Conservation (phyloP, 2,888 invertebrate species). For the Torymus auratus region DNA sequence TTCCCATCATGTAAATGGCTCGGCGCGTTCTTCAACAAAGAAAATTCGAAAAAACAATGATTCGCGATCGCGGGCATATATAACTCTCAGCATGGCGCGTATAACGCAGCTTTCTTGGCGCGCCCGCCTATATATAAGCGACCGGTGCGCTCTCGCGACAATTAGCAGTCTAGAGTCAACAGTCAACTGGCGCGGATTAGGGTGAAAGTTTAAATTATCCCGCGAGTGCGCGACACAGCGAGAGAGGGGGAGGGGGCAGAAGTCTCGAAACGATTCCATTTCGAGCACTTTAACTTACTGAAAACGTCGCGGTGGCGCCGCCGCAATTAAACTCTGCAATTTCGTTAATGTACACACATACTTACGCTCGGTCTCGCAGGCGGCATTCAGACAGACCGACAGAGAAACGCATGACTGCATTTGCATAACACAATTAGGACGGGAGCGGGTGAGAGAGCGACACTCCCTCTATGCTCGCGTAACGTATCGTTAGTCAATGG, state of each 20-base stretch:
- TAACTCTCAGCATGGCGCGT: background rate
- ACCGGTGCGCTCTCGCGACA: background rate
- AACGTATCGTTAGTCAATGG: constrained; percentile 52
- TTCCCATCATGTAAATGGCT: constrained; percentile 22
- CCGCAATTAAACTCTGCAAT: constrained; percentile 49
- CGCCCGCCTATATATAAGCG: too few relatives aligned
- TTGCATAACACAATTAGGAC: constrained; percentile 55
- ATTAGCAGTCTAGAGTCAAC: constrained; percentile 46
- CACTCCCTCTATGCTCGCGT: background rate
- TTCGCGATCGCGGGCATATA: background rate
- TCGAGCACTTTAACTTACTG: constrained; percentile 41
- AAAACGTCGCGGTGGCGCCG: constrained; percentile 21
- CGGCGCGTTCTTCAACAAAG: background rate
- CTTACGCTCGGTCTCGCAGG: background rate
- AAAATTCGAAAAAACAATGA: constrained; percentile 5
- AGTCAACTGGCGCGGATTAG: constrained; percentile 25
- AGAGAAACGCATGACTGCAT: constrained; percentile 26
- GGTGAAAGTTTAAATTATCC: constrained; percentile 44
- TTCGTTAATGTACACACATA: constrained; percentile 45
- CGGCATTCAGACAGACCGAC: background rate
- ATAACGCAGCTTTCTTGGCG: too few relatives aligned
- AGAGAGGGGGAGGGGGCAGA: too few relatives aligned
- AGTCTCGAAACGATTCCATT: constrained; percentile 38
- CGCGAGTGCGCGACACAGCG: too few relatives aligned
- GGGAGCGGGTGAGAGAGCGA: background rate